Evolutionary conservation across 2,888 invertebrate species (phyloP).

Genomic region (Elegia similella): DNA sequence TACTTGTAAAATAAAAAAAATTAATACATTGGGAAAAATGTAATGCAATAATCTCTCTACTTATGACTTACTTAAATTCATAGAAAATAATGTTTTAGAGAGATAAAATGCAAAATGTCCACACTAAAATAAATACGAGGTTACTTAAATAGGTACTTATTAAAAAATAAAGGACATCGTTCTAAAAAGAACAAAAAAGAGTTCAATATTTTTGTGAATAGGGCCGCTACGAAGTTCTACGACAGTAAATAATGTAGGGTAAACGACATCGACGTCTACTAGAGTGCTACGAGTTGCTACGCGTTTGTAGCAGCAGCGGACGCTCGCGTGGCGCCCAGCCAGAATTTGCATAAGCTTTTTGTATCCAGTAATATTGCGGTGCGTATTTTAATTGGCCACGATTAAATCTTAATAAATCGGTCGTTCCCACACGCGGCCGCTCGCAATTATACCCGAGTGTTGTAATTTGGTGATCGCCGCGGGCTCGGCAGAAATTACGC

Average conservation of each 20-base stretch:
- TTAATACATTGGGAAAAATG: too few species aligned
- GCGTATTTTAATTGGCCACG: constrained; percentile 74
- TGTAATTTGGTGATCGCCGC: constrained; percentile 69
- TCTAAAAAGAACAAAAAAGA: too few species aligned
- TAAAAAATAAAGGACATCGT: too few species aligned
- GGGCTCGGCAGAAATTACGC: constrained; percentile 66
- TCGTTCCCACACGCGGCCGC: constrained; percentile 66
- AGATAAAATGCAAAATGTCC: too few species aligned
- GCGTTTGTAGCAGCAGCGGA: constrained; percentile 32
- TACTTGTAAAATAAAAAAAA: too few species aligned
- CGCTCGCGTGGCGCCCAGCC: constrained; percentile 40
- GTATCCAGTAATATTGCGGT: constrained; percentile 63
- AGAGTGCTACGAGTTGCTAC: constrained; percentile 38
- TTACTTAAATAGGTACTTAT: too few species aligned
- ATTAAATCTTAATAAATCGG: constrained; percentile 80
- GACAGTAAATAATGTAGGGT: background rate
- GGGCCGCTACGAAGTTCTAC: background rate
- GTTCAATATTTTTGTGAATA: too few species aligned
- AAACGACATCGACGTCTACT: constrained; percentile 12
- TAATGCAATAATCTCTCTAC: too few species aligned
- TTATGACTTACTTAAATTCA: too few species aligned
- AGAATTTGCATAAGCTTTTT: constrained; percentile 66
- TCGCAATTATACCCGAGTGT: constrained; percentile 68
- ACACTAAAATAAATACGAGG: too few species aligned
- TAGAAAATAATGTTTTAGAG: too few species aligned